Conservation (phyloP, 2,113 vertebrate genomes). For the Engystomops pustulosus region DNA sequence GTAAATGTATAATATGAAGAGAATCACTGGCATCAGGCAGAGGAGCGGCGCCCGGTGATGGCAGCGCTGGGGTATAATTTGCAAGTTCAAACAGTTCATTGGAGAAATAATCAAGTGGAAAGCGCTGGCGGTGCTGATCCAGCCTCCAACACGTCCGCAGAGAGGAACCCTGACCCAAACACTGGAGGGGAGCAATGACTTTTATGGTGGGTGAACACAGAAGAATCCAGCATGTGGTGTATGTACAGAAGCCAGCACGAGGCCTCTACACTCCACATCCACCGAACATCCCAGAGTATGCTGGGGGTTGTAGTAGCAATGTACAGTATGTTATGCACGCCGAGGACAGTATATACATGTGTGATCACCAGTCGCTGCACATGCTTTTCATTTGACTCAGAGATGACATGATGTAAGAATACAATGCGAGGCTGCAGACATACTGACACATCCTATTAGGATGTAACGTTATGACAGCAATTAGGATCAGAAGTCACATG, state of each 20-base stretch:
- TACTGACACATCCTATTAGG: too few relatives aligned
- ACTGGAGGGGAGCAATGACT: not conserved
- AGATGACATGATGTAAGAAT: not conserved
- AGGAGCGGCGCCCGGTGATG: not conserved
- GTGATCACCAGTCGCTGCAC: not conserved
- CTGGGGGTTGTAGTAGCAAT: not conserved
- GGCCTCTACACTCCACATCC: not conserved
- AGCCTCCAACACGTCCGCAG: conserved; percentile 8
- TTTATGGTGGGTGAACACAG: not conserved
- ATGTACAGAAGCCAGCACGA: not conserved
- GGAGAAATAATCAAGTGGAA: conserved; percentile 39
- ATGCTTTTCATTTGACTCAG: not conserved
- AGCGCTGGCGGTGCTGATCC: conserved; percentile 11
- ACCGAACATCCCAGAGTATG: not conserved
- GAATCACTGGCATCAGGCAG: not conserved
- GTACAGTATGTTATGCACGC: not conserved
- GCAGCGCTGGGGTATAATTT: not conserved
- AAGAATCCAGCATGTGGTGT: not conserved
- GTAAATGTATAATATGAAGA: not conserved
- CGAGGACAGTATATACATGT: not conserved
- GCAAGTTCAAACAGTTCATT: conserved; percentile 31
- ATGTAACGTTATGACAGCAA: too few relatives aligned
- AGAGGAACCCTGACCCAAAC: not conserved
- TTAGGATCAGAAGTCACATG: not conserved
- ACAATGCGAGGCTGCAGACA: too few relatives aligned